Evolutionary conservation across 2,113 vertebrate genomes (phyloP), one percentile per base, ranked within the genome.

Genomic region (Epinephelus cyanopodus): DNA sequence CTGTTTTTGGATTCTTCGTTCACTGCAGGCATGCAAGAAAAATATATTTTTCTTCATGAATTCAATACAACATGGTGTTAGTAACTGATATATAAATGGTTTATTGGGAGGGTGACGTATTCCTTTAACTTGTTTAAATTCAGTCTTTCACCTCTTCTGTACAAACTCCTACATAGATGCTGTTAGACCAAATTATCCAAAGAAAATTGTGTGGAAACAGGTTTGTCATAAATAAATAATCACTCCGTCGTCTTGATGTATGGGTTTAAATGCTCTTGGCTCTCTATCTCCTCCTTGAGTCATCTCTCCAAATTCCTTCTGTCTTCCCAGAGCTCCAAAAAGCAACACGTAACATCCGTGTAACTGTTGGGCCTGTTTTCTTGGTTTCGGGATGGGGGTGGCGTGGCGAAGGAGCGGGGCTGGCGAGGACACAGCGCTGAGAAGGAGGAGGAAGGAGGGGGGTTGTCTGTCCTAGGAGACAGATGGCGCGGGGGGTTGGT

Each of bases 401-500:
- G 89, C 52, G 63, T 78, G 79, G 90, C 50, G 77, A 79, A 82
- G 87, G 87, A 91, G 89, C 67, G 53, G 85, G 88, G 82, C 84
- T 91, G 91, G 92, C 88, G 83, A 92, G 87, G 89, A 92, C 83
- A 88, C 83, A 70, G 81, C 54, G 47, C 82, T 66, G 78, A 89
- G 81, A 83, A 78, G 84, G 66, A 82, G 53, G 29, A 25, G 54
- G 42, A 61, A 54, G 72, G 68, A 58, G 74, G 88, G 83, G 87
- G 85, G 89, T 77, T 92, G 91, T 92, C 92, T 90, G 91, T 95
- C 94, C 92, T 94, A 71, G 84, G 92, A 95, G 93, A 95, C 94
- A 95, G 95, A 95, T 95, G 93, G 94, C 91, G 88, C 37, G 80
- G 91, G 91, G 92, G 87, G 91, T 91, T 87, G 84, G 83, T 91